Conservation (phyloP, 2,888 invertebrate species). For the Epirrhoe alternata region DNA sequence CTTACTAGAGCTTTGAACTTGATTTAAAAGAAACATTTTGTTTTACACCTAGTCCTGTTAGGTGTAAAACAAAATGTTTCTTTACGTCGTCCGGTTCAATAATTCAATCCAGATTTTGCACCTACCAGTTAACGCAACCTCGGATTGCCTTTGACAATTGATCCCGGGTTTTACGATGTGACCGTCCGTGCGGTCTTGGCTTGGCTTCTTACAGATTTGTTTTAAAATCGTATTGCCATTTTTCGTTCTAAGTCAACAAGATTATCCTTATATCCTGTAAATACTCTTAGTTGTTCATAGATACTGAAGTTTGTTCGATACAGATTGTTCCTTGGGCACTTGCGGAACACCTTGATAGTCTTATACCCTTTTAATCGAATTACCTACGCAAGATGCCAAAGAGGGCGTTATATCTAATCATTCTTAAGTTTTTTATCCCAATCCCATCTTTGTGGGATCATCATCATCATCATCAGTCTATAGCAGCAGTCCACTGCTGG, state of each 20-base stretch:
- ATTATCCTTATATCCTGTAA: neutral
- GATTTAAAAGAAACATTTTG: neutral
- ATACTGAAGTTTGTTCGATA: too few species aligned
- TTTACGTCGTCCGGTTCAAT: conserved; percentile 25
- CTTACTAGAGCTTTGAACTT: neutral
- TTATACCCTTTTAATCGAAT: too few species aligned
- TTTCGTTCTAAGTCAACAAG: neutral
- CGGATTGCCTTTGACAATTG: conserved; percentile 40
- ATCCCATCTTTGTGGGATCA: too few species aligned
- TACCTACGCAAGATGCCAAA: too few species aligned
- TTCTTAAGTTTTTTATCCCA: too few species aligned
- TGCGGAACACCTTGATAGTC: too few species aligned
- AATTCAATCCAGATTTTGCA: conserved; percentile 41
- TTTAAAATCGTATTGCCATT: neutral
- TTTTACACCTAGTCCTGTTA: neutral
- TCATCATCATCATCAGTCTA: too few species aligned
- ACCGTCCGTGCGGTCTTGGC: conserved; percentile 5
- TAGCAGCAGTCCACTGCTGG: too few species aligned
- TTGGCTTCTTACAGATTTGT: neutral
- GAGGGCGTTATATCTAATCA: too few species aligned
- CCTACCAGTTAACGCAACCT: conserved; percentile 33
- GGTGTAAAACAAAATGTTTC: too few species aligned
- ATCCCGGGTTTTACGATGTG: conserved; percentile 36
- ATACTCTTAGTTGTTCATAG: neutral
- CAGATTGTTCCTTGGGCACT: too few species aligned